phyloP scores from a whole-genome alignment of 2,888 invertebrate species.

The Oscheius sp. region DNA sequence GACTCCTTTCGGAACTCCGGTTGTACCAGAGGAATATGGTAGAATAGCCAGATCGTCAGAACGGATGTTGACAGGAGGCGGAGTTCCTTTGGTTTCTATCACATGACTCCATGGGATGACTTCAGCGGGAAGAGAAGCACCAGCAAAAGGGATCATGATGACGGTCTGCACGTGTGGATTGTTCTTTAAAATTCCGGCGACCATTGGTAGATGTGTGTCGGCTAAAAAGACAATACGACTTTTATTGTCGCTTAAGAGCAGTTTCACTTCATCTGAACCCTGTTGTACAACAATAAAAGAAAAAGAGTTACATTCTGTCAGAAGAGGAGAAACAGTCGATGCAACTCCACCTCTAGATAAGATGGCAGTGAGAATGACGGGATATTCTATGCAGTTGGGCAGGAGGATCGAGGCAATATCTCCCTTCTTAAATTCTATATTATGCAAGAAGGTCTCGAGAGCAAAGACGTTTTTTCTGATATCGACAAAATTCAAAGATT shows the following conservation, averaged over 20 bases:
- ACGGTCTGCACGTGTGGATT: conserved; percentile 8
- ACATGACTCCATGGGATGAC: neutral
- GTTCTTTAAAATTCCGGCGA: conserved; percentile 37
- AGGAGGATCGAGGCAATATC: conserved; percentile 51
- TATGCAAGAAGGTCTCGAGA: neutral
- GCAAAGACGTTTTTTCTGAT: conserved; percentile 4
- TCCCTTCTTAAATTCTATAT: conserved; percentile 12
- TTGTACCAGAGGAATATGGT: conserved; percentile 16
- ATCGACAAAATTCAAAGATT: neutral
- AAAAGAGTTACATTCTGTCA: conserved; percentile 48
- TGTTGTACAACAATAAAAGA: neutral
- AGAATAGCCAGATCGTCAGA: conserved; percentile 3
- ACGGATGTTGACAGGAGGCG: neutral
- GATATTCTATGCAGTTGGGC: conserved; percentile 54
- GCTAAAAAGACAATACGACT: conserved; percentile 38
- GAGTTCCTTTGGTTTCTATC: neutral
- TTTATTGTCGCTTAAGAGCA: conserved; percentile 43
- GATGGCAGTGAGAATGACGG: conserved; percentile 39
- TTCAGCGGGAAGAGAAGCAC: neutral
- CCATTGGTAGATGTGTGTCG: conserved; percentile 35
- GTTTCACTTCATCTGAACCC: conserved; percentile 46
- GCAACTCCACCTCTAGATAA: conserved; percentile 46
- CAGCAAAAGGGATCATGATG: neutral
- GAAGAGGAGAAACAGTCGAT: conserved; percentile 51
- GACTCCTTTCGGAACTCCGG: conserved; percentile 20